These are phyloP conservation scores for Amphiprion percula DNA, from an alignment of 2,113 vertebrate species.

Conservation along the genomic window DNA sequence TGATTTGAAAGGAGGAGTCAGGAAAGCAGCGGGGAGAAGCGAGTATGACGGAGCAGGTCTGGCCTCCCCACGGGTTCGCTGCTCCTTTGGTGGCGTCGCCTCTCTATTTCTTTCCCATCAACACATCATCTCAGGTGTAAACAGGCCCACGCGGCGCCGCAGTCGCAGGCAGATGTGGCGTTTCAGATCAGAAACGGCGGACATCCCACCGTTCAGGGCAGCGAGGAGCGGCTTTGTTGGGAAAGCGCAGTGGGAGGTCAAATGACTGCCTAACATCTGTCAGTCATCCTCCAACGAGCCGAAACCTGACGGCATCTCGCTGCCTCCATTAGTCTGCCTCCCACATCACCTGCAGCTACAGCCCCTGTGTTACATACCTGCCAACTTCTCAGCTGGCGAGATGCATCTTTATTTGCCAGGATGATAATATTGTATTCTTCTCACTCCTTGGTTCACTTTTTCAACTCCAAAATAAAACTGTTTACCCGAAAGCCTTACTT, in stretches of 20 bases:
- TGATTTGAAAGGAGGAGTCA: slow-evolving; percentile 13
- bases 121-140: slow-evolving; percentile 36
- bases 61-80: slow-evolving; percentile 5
- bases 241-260: slow-evolving; percentile 52
- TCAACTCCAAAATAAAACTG: not conserved
- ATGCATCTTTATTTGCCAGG: slow-evolving; percentile 28
- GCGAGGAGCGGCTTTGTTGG: slow-evolving; percentile 30
- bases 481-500: not conserved
- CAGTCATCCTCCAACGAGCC: slow-evolving; percentile 61
- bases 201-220: slow-evolving; percentile 6
- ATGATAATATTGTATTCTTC: slow-evolving; percentile 8
- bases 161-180: not conserved
- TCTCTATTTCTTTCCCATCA: slow-evolving; percentile 15
- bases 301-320: slow-evolving; percentile 51
- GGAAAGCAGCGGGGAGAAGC: slow-evolving; percentile 7
- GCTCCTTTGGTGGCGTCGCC: slow-evolving; percentile 18
- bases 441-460: not conserved
- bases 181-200: slow-evolving; percentile 4
- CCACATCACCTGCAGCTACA: slow-evolving; percentile 50
- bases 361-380: slow-evolving; percentile 38
- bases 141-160: not conserved
- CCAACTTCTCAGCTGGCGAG: slow-evolving; percentile 33
- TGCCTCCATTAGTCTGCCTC: slow-evolving; percentile 52
- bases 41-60: slow-evolving; percentile 11
- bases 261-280: slow-evolving; percentile 61